Evolutionary conservation across 2,797 vertebrate genomes (phyloP).

Genomic region (Vultur gryphus): DNA sequence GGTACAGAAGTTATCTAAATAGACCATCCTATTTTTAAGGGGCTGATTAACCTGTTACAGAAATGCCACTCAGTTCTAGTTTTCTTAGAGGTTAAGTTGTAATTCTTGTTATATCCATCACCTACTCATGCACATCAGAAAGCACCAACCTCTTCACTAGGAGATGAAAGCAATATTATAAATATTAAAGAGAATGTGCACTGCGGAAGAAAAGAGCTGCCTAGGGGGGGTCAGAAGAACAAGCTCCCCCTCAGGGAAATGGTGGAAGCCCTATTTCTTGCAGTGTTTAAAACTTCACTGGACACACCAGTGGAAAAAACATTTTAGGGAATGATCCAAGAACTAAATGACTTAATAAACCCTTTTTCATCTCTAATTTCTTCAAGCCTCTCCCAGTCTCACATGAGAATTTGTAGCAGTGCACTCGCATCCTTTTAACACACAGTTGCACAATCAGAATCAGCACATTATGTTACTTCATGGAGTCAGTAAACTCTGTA

Average conservation of each 20-base stretch:
- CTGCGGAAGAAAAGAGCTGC: not conserved
- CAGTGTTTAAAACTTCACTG: conserved; percentile 45
- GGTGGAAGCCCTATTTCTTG: conserved; percentile 44
- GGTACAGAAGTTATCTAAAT: not conserved
- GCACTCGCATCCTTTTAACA: conserved; percentile 24
- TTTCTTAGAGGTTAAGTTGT: not conserved
- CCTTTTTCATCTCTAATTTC: conserved; percentile 47
- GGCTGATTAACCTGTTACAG: not conserved
- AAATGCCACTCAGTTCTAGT: not conserved
- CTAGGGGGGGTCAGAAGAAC: not conserved
- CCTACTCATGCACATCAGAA: not conserved
- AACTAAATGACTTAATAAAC: conserved; percentile 31
- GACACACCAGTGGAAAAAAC: conserved; percentile 37
- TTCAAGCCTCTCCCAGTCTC: conserved; percentile 43
- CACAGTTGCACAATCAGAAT: conserved; percentile 38
- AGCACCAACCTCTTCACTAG: not conserved
- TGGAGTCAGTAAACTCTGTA: conserved; percentile 46
- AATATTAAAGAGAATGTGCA: not conserved
- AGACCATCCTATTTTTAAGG: not conserved
- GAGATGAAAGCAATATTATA: not conserved
- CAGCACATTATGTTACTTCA: conserved; percentile 52
- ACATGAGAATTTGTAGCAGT: not conserved
- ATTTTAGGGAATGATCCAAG: conserved; percentile 43
- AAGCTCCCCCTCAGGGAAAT: conserved; percentile 19
- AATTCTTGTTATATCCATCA: not conserved